Evolutionary conservation across 2,113 vertebrate species (phyloP), one percentile per base, ranked within the genome.

Genomic region (Penelope pileata): DNA sequence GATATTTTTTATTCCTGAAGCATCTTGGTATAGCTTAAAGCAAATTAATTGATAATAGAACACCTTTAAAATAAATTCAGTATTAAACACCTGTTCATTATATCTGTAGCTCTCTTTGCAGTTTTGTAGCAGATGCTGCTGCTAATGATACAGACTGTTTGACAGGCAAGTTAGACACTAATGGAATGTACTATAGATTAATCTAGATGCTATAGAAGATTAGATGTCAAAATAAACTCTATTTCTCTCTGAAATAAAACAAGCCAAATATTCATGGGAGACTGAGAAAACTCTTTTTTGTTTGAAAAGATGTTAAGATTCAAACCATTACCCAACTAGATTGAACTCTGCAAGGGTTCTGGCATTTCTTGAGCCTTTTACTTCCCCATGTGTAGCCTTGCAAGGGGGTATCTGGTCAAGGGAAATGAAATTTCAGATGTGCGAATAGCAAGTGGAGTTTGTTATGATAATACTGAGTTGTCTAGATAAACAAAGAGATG

Each of bases 71-170:
- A 94, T 94, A 87, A 82, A 86, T 85, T 90, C 59, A 72, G 7
- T 78, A 93, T 82, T 91, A 86, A 90, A 91, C 93, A 96, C 90
- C 90, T 97, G 85, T 59, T 95, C 91, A 81, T 90, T 91, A 96
- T 94, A 89, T 88, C 56, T 92, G 66, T 56, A 86, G 60, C 16
- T 7, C 63, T 56, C 54, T 91, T 53, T 73, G 69, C 72, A 78
- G 38, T 85, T 89, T 67, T 64, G 75, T 86, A 95, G 69, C 94
- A 95, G 91, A 86, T 96, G 91, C 32, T 92, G 50, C 4, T 93
- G 86, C 80, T 85, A 90, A 94, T 94, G 86, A 96, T 93, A 50
- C 63, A 69, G 83, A 40, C 42, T 94, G 56, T 36, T 58, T 87
- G 94, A 89, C 93, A 94, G 68, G 88, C 30, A 91, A 84, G 68